Base-by-base conservation (phyloP, 2,888 invertebrate species). In the Lepetodrilus schrolli region DNA sequence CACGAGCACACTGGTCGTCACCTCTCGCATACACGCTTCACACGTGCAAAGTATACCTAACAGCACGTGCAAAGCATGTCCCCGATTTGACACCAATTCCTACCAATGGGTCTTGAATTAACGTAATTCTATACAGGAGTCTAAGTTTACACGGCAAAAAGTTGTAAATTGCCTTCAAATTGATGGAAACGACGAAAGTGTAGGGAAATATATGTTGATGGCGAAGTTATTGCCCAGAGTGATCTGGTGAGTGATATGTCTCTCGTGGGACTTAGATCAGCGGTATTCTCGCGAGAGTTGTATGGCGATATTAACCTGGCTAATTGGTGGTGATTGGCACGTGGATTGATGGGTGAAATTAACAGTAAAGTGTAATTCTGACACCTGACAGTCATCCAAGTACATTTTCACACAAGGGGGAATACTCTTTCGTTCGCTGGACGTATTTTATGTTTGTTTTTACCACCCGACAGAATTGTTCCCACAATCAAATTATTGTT, bases 311-410 rank as follows among this genome's bases (percentile, higher is more conserved):
- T 58, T 58, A 58, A 58, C 58, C 30, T 17, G 23, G 26, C 58
- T 58, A 58, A 58, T 58, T 58, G 58, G 58, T 34, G 34, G 58
- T 58, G 58, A 58, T 58, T 58, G 58, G 26, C 58, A 58, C 30
- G 58, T 58, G 58, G 58, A 58, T 58, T 58, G 58, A 58, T 58
- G 34, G 58, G 58, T 58, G 34, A 58, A 58, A 58, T 58, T 58
- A 58, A 58, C 58, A 30, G 30, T 30, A 58, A 58, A 58, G 30
- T 58, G 34, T 13, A 58, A 58, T 26, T 58, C n/a, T 58, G 34
- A 58, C 58, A 58, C 58, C 58, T 58, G 58, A 58, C 26, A 58
- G 58, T 1, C 17, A 58, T 30, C 30, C 23, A 17, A 30, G 58
- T 58, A 58, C 58, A n/a, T 58, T 58, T 58, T 34, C n/a, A 30